Percentiles rank a stretch among this genome's conserved stretches.
phyloP scores from a whole-genome alignment of 2,888 invertebrate species.

The Alloplasta piceator region DNA sequence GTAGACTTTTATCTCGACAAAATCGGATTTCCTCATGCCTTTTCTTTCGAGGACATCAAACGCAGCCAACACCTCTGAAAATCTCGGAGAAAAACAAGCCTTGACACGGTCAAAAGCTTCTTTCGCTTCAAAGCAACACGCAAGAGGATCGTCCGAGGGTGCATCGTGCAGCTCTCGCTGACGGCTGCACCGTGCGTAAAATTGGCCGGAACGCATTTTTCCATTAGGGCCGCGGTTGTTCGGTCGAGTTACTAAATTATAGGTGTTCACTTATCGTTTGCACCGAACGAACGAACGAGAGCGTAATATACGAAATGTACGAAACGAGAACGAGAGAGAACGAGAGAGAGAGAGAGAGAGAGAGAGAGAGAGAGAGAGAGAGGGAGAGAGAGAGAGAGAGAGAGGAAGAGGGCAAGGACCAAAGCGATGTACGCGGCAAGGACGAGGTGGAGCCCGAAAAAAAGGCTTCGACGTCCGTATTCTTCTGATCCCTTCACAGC shows the following conservation, averaged over 20 bases:
- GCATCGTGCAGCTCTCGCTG: conserved; percentile 57
- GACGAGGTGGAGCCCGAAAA: conserved; percentile 32
- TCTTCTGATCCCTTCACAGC: conserved; percentile 38
- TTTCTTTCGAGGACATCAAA: no score
- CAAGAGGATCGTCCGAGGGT: conserved; percentile 2
- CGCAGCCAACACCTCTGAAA: not conserved
- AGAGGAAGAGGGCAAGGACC: not conserved
- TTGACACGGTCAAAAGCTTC: conserved; percentile 13
- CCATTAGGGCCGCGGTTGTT: conserved; percentile 76
- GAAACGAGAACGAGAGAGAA: conserved; percentile 17
- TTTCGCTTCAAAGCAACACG: not conserved
- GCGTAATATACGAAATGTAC: conserved; percentile 42
- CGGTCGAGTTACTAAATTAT: conserved; percentile 78
- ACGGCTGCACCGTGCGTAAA: conserved; percentile 74
- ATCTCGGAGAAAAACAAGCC: not conserved
- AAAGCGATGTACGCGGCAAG: conserved; percentile 35
- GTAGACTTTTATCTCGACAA: no score
- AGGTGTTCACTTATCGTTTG: conserved; percentile 72
- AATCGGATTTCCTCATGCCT: no score
- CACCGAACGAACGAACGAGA: conserved; percentile 42
- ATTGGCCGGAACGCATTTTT: conserved; percentile 80
- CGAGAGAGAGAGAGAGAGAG: not conserved
- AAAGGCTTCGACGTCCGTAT: conserved; percentile 37
- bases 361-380: conserved; percentile 10
- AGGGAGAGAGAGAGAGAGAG: conserved; percentile 14